phyloP scores from a whole-genome alignment of 2,113 vertebrate genomes.

The Barbus barbus region DNA sequence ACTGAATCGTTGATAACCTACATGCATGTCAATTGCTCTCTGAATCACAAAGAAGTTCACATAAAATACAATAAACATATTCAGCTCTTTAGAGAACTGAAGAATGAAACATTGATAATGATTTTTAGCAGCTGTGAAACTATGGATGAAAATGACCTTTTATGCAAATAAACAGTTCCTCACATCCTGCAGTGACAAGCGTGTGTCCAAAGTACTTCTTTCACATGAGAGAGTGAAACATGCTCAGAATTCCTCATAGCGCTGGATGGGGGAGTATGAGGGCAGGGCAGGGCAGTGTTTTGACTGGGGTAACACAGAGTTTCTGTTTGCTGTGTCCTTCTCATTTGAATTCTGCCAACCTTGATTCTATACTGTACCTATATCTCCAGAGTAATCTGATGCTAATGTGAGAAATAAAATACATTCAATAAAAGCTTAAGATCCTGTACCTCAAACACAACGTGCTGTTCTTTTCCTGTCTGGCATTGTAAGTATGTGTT shows the following conservation, averaged over 20 bases:
- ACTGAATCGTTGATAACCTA: background rate
- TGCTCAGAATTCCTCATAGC: constrained; percentile 73
- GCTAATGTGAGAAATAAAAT: background rate
- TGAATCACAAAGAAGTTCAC: background rate
- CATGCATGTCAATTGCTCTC: background rate
- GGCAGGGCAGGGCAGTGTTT: constrained; percentile 35
- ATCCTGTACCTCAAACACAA: background rate
- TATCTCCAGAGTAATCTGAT: background rate
- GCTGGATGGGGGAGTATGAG: constrained; percentile 48
- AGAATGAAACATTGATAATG: background rate
- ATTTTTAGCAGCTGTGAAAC: background rate
- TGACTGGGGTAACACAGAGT: constrained; percentile 11
- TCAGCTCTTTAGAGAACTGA: background rate
- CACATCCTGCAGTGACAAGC: constrained; percentile 55
- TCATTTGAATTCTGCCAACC: background rate
- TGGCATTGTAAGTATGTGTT: background rate
- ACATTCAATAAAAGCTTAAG: background rate
- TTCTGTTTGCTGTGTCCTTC: background rate
- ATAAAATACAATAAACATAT: background rate
- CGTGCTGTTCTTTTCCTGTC: background rate
- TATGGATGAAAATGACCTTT: background rate
- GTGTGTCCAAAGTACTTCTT: constrained; percentile 52
- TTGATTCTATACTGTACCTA: background rate
- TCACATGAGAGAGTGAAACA: constrained; percentile 68
- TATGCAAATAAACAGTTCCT: constrained; percentile 46